phyloP scores from a whole-genome alignment of 2,888 invertebrate genomes.

The Spodoptera littoralis region DNA sequence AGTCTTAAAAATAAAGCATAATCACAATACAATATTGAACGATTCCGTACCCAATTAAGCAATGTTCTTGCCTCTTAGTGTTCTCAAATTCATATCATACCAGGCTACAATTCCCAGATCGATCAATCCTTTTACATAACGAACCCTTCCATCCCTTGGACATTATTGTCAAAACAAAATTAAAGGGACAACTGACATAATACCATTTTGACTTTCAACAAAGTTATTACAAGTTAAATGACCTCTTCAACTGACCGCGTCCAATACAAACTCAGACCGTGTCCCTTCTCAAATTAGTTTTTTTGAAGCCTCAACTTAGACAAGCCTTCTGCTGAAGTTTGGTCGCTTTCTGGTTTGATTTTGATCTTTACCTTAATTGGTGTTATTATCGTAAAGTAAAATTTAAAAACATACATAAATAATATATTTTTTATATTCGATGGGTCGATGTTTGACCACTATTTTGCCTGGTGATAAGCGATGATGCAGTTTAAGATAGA shows the following conservation, averaged over 20 bases:
- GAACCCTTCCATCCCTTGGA: background rate
- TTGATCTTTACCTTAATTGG: background rate
- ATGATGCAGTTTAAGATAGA: too few species aligned
- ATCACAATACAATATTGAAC: too few species aligned
- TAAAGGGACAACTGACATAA: slow-evolving; percentile 26
- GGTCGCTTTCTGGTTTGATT: background rate
- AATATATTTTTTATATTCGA: too few species aligned
- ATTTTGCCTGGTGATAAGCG: too few species aligned
- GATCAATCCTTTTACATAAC: background rate
- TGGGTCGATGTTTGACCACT: too few species aligned
- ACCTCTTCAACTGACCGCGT: slow-evolving; percentile 36
- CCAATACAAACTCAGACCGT: slow-evolving; percentile 27
- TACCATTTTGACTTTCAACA: slow-evolving; percentile 22
- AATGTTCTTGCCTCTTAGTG: too few species aligned
- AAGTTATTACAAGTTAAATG: slow-evolving; percentile 46
- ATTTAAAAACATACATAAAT: too few species aligned
- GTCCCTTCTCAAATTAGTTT: slow-evolving; percentile 34
- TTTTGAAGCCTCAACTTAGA: slow-evolving; percentile 40
- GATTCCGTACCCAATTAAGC: too few species aligned
- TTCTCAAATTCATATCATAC: too few species aligned
- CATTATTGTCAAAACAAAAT: slow-evolving; percentile 17
- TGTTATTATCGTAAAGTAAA: background rate
- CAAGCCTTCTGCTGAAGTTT: slow-evolving; percentile 20
- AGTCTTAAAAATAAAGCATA: too few species aligned
- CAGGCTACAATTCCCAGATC: too few species aligned